phyloP scores from a whole-genome alignment of 2,797 vertebrate species.

The Sebastes glaucus region DNA sequence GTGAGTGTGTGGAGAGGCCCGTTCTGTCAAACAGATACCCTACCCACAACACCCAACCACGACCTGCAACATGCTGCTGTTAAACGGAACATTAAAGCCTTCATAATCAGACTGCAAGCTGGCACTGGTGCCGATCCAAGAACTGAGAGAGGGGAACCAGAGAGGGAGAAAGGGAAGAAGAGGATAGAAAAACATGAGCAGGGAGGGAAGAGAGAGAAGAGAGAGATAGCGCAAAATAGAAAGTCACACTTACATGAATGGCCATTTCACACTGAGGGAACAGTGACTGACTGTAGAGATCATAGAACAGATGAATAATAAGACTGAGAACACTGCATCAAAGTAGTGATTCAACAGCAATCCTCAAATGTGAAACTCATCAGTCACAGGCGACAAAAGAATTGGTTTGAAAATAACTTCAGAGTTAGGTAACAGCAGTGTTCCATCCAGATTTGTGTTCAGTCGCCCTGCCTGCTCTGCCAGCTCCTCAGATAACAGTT shows the following conservation, averaged over 20 bases:
- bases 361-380: constrained; percentile 17
- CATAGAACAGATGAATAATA: constrained; percentile 22
- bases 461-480: not conserved
- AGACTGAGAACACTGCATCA: constrained; percentile 7
- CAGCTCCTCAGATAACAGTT: constrained; percentile 38
- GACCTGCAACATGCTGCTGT: constrained; percentile 38
- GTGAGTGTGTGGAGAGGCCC: not conserved
- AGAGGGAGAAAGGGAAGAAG: not conserved
- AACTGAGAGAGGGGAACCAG: not conserved
- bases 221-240: constrained; percentile 15
- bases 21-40: constrained; percentile 28
- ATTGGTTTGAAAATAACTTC: constrained; percentile 30
- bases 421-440: not conserved
- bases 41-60: not conserved
- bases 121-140: constrained; percentile 58
- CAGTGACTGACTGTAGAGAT: constrained; percentile 19
- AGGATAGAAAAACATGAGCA: not conserved
- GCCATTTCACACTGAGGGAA: constrained; percentile 48
- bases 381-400: not conserved
- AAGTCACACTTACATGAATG: constrained; percentile 41
- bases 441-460: constrained; percentile 17
- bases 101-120: constrained; percentile 64
- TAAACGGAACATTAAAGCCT: constrained; percentile 75
- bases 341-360: not conserved
- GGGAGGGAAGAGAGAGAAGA: not conserved